Conservation (phyloP, 2,888 invertebrate genomes). For the Cantharis nigra region DNA sequence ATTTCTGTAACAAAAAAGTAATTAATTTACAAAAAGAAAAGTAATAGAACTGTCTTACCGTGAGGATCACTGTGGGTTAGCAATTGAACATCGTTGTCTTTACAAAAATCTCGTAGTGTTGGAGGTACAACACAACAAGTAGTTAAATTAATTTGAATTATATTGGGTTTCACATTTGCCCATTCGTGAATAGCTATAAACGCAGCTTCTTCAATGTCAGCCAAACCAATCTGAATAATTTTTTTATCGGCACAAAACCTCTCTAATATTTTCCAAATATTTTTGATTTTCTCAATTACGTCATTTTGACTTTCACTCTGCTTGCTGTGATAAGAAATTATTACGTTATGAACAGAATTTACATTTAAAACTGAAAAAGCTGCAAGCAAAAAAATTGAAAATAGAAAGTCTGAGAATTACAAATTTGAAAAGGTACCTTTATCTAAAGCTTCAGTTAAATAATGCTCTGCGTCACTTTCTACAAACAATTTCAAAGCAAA, state of each 20-base stretch:
- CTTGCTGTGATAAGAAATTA: constrained; percentile 74
- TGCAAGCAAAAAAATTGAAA: constrained; percentile 51
- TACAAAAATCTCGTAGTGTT: constrained; percentile 85
- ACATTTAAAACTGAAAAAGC: constrained; percentile 74
- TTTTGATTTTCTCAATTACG: constrained; percentile 67
- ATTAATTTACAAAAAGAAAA: constrained; percentile 20
- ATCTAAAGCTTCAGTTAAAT: constrained; percentile 73
- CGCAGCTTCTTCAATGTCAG: constrained; percentile 84
- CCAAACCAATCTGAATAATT: constrained; percentile 77
- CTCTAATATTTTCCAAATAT: constrained; percentile 79
- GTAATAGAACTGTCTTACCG: constrained; percentile 59
- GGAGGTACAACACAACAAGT: constrained; percentile 95
- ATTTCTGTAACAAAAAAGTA: constrained; percentile 56
- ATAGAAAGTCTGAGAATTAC: background rate
- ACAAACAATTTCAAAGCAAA: constrained; percentile 87
- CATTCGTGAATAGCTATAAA: constrained; percentile 77
- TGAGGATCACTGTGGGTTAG: constrained; percentile 94
- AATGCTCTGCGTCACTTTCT: constrained; percentile 68
- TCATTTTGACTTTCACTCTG: constrained; percentile 45
- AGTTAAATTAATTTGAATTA: constrained; percentile 90
- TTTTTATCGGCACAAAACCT: constrained; percentile 69
- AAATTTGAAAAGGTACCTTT: constrained; percentile 61
- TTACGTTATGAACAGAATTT: constrained; percentile 78
- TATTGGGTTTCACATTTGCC: constrained; percentile 80
- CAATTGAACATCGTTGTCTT: constrained; percentile 87